A percentile compares a stretch with the other conserved stretches of the same genome.
phyloP scores from a whole-genome alignment of 2,797 vertebrate genomes.

The Acrossocheilus wenchowensis region DNA sequence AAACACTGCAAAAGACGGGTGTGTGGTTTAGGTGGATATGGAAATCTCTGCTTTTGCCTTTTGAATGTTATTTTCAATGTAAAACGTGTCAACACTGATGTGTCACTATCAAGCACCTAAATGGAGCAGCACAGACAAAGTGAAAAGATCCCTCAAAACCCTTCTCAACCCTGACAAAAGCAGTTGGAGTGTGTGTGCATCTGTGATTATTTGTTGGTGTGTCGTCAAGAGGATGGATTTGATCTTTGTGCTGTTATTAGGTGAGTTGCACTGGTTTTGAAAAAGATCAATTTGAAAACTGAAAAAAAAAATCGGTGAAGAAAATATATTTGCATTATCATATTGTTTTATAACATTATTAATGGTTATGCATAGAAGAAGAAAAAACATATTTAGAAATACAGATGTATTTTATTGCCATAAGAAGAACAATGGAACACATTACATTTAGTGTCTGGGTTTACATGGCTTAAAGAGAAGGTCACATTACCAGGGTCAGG shows the following conservation, averaged over 20 bases:
- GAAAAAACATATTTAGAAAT: no score
- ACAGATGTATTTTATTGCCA: no score
- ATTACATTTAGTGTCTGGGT: no score
- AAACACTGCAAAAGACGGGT: background rate
- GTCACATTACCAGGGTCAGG: no score
- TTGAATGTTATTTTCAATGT: background rate
- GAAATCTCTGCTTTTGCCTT: background rate
- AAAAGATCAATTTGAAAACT: background rate
- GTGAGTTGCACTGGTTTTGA: background rate
- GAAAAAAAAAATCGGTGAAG: no score
- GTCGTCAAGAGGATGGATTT: background rate
- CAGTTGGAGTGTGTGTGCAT: background rate
- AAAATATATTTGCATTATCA: no score
- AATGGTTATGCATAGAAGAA: no score
- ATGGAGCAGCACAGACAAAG: background rate
- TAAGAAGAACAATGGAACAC: no score
- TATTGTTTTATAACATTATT: no score
- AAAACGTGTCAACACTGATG: background rate
- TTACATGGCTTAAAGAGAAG: no score
- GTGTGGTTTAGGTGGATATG: background rate
- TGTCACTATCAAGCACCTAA: background rate
- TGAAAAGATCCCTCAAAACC: background rate
- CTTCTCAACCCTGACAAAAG: background rate
- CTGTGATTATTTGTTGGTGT: background rate
- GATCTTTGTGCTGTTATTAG: background rate